phyloP scores from a whole-genome alignment of 2,113 vertebrate species.

The Sula dactylatra region DNA sequence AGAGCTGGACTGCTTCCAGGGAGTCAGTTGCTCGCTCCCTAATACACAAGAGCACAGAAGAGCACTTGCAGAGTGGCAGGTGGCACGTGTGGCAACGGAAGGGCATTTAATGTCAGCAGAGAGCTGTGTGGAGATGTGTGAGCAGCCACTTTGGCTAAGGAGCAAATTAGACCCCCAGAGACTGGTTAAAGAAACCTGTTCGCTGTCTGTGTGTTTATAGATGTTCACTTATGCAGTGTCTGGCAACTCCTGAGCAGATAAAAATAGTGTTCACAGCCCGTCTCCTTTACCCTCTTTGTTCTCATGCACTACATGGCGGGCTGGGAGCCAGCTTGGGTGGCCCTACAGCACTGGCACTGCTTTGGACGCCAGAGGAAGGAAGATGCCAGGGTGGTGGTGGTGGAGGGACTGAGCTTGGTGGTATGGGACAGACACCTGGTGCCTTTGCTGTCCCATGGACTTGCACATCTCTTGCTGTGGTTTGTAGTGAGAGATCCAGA shows the following conservation, averaged over 20 bases:
- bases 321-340: not conserved
- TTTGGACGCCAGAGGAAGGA: not conserved
- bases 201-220: not conserved
- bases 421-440: not conserved
- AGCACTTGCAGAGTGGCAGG: not conserved
- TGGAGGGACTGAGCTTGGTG: not conserved
- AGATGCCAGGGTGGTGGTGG: not conserved
- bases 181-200: not conserved
- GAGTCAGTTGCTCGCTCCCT: conserved; percentile 16
- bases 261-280: not conserved
- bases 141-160: not conserved
- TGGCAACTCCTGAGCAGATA: not conserved
- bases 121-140: not conserved
- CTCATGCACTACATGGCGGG: not conserved
- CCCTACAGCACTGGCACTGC: not conserved
- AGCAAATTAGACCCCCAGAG: not conserved
- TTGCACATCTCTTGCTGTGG: not conserved
- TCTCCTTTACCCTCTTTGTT: not conserved
- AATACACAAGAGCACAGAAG: not conserved
- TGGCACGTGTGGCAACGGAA: not conserved
- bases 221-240: not conserved
- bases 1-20: conserved; percentile 21
- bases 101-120: conserved; percentile 2
- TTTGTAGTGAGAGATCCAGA: not conserved
- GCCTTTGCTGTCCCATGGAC: not conserved